These are phyloP conservation scores for Tragulus kanchil DNA, from an alignment of 2,113 vertebrate species.

Conservation along the genomic window DNA sequence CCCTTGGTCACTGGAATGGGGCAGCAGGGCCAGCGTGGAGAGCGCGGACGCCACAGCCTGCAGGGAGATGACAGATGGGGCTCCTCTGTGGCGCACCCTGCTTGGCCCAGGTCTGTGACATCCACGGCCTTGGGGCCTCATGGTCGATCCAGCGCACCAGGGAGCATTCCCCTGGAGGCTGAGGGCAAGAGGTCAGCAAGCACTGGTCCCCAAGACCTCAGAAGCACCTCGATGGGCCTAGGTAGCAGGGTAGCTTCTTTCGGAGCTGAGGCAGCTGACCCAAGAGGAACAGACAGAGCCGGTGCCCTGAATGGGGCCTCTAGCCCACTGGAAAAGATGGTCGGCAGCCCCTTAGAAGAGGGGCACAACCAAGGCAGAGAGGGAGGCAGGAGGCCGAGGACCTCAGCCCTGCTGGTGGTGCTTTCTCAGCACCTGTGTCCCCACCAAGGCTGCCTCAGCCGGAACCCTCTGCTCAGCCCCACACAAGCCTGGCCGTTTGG, in stretches of 20 bases:
- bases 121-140: neutral
- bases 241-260: neutral
- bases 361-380: neutral
- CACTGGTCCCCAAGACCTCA: neutral
- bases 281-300: neutral
- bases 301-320: neutral
- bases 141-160: neutral
- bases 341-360: neutral
- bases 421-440: neutral
- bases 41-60: neutral
- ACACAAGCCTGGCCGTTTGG: neutral
- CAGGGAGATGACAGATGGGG: neutral
- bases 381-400: neutral
- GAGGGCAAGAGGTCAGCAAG: conserved; percentile 10
- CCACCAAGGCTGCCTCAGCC: neutral
- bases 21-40: neutral
- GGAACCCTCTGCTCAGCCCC: neutral
- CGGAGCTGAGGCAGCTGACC: conserved; percentile 12
- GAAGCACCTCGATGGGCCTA: neutral
- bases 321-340: neutral
- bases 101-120: neutral
- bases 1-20: neutral
- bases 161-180: neutral
- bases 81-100: neutral
- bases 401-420: neutral